phyloP scores from a whole-genome alignment of 2,888 invertebrate species.

The Eupithecia dodoneata region DNA sequence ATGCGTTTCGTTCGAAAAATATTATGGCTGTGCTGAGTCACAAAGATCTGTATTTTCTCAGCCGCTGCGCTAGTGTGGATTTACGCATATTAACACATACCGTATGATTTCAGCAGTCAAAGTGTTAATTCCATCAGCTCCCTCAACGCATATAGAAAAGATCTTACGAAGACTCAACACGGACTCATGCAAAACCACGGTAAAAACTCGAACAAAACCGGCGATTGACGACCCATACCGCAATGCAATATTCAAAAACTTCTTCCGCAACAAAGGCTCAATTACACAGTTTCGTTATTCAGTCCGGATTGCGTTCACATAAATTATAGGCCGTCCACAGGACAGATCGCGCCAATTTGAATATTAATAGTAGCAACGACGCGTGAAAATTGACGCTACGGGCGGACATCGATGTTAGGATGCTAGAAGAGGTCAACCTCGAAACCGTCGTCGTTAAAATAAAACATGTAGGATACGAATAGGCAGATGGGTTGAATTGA shows the following conservation, averaged over 20 bases:
- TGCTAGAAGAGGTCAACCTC: constrained; percentile 47
- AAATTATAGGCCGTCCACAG: constrained; percentile 66
- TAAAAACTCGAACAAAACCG: constrained; percentile 13
- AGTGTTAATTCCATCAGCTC: not conserved
- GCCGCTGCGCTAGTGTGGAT: no score
- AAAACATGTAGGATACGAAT: no score
- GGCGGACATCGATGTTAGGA: constrained; percentile 16
- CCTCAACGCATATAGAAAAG: not conserved
- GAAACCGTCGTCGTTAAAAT: no score
- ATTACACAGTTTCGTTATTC: constrained; percentile 56
- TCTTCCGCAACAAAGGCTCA: constrained; percentile 41
- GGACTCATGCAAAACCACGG: not conserved
- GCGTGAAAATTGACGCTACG: constrained; percentile 78
- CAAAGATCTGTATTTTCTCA: no score
- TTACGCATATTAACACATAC: no score
- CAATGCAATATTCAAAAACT: constrained; percentile 28
- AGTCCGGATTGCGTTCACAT: constrained; percentile 61
- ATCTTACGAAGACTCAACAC: not conserved
- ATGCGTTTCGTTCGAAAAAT: no score
- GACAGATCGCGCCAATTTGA: constrained; percentile 83
- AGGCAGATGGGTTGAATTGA: no score
- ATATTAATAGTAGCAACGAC: constrained; percentile 79
- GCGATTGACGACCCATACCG: constrained; percentile 18
- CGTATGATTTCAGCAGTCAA: no score
- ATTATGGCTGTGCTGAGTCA: no score